Conservation (phyloP, 2,797 vertebrate species). For the Betta splendens region DNA sequence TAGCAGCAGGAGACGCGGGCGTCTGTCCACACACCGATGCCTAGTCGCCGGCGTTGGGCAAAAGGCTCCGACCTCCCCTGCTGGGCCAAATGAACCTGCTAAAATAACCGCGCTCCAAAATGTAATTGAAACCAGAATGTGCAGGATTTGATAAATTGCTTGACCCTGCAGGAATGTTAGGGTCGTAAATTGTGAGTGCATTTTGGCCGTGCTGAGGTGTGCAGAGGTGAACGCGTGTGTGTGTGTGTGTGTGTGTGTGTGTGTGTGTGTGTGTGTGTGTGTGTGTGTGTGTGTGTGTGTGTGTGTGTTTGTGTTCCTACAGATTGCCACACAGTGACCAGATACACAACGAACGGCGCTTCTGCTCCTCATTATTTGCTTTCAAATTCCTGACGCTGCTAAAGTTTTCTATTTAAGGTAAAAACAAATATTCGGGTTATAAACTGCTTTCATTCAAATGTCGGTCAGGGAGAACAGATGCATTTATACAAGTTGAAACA, state of each 20-base stretch:
- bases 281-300: constrained; percentile 39
- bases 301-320: constrained; percentile 42
- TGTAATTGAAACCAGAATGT: constrained; percentile 99
- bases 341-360: constrained; percentile 64
- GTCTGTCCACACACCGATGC: constrained; percentile 78
- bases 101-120: constrained; percentile 96
- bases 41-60: constrained; percentile 86
- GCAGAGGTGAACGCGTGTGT: constrained; percentile 57
- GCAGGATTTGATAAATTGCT: constrained; percentile 99
- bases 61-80: constrained; percentile 90
- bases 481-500: no score
- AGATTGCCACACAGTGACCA: constrained; percentile 56
- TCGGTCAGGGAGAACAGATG: no score
- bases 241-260: constrained; percentile 32
- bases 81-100: constrained; percentile 99
- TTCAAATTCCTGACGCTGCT: constrained; percentile 22
- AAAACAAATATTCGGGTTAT: constrained; percentile 25
- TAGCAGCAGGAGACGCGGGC: constrained; percentile 35
- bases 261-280: constrained; percentile 26
- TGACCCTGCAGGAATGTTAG: constrained; percentile 97
- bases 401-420: constrained; percentile 15
- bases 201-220: constrained; percentile 81
- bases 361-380: constrained; percentile 43
- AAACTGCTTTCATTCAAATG: not conserved
- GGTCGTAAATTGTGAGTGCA: constrained; percentile 95